Evolutionary conservation across 2,113 vertebrate species (phyloP), one percentile per base, ranked within the genome.

Genomic region (Nematolebias whitei): DNA sequence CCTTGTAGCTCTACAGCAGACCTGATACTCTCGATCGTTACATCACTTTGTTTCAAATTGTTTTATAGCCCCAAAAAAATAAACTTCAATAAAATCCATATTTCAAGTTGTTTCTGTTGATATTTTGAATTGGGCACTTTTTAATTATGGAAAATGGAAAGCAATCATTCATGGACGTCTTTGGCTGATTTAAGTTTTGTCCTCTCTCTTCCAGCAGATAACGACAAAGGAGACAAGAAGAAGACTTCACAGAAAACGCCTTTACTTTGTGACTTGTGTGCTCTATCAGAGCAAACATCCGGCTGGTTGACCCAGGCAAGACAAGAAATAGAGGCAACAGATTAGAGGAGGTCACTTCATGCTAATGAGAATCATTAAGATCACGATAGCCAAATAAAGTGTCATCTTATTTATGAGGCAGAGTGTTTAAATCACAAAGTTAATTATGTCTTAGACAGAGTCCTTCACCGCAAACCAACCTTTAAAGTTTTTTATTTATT

Each of bases 401-500:
- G 84, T 68, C 39, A 12, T 71, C 23, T 44, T 91, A 93, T 92
- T 93, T 82, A 88, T 53, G 65, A 90, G 87, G 77, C 80, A 63
- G 61, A 65, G 75, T 52, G 90, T 90, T 78, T 85, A 83, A 84
- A 86, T 76, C 82, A 87, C 87, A 93, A 94, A 93, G 93, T 93
- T 95, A 93, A 95, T 93, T 90, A 70, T 76, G 81, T 94, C 85
- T 88, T 90, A 88, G 83, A 86, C 91, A 80, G 83, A 93, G 92
- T 88, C 74, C 6, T 84, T 94, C 80, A 91, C 92, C 94, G 90
- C 83, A 91, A 90, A 90, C 86, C 90, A 92, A 95, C 87, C 85
- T 74, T 78, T 71, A 69, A 32, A 76, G 75, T 77, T 75, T 66
- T 76, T 68, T 80, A 88, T 71, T 83, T 88, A 89, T 66, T 67